Evolutionary conservation across 2,888 invertebrate species (phyloP).

Genomic region (Acanthosepion lycidas): DNA sequence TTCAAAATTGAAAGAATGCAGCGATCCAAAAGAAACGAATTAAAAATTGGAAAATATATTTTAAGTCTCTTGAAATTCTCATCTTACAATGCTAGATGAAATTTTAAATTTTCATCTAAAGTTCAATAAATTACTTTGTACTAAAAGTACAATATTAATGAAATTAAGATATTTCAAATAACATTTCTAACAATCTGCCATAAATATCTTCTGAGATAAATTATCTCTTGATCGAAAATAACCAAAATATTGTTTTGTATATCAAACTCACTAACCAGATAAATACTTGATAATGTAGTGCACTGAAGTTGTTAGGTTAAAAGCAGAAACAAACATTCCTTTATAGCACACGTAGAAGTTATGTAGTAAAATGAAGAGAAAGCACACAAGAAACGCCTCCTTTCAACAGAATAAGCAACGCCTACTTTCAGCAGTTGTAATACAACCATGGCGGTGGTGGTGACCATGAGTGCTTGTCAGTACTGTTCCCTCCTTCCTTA

Average conservation of each 20-base stretch:
- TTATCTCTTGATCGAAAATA: background rate
- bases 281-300: background rate
- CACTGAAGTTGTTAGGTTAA: background rate
- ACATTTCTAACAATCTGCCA: background rate
- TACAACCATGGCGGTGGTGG: background rate
- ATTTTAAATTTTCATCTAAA: too few species aligned
- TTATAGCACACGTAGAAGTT: background rate
- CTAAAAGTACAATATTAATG: background rate
- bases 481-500: conserved; percentile 14
- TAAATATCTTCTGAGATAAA: background rate
- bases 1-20: too few species aligned
- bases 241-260: background rate
- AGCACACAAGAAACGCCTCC: conserved; percentile 33
- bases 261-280: background rate
- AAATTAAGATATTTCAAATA: background rate
- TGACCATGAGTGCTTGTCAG: background rate
- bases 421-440: background rate
- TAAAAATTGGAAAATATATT: too few species aligned
- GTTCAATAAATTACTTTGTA: background rate
- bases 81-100: background rate
- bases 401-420: conserved; percentile 33
- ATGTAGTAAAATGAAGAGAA: background rate
- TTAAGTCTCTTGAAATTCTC: too few species aligned
- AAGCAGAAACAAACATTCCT: conserved; percentile 4
- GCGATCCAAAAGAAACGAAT: too few species aligned